A percentile compares a stretch with the other conserved stretches of the same genome.
Evolutionary conservation across 2,113 vertebrate genomes (phyloP).

Genomic region (Parotia lawesii): DNA sequence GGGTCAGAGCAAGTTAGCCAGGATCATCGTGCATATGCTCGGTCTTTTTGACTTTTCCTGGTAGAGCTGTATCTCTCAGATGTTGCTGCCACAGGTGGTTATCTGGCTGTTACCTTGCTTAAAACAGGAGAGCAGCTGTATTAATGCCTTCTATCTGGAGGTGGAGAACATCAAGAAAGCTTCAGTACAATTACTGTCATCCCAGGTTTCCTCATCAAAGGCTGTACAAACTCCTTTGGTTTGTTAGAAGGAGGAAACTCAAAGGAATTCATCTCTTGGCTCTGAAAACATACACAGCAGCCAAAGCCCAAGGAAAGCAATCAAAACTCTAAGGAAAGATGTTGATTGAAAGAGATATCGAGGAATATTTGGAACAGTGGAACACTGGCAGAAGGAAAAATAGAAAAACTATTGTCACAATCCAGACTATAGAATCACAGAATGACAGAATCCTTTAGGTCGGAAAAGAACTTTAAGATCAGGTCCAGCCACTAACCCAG

Average conservation of each 20-base stretch:
- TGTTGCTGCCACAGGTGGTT: background rate
- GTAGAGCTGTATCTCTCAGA: background rate
- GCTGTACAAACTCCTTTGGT: background rate
- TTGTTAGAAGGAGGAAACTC: background rate
- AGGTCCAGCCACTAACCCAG: background rate
- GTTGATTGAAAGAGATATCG: background rate
- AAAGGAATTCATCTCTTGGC: background rate
- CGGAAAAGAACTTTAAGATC: background rate
- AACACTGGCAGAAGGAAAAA: background rate
- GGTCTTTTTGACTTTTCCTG: background rate
- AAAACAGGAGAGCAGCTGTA: background rate
- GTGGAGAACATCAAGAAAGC: background rate
- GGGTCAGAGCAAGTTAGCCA: background rate
- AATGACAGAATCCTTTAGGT: background rate
- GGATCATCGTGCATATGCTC: accelerated
- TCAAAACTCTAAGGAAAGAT: background rate
- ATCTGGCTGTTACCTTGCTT: background rate
- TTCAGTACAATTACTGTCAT: background rate
- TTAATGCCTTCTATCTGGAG: background rate
- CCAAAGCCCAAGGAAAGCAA: background rate
- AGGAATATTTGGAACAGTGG: background rate
- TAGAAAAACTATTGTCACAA: background rate
- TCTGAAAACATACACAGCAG: background rate
- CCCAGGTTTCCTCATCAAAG: background rate
- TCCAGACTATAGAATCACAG: background rate